Percentiles rank a stretch among this genome's conserved stretches.
Evolutionary conservation across 2,888 invertebrate genomes (phyloP).

Genomic region (Agrochola lychnidis): DNA sequence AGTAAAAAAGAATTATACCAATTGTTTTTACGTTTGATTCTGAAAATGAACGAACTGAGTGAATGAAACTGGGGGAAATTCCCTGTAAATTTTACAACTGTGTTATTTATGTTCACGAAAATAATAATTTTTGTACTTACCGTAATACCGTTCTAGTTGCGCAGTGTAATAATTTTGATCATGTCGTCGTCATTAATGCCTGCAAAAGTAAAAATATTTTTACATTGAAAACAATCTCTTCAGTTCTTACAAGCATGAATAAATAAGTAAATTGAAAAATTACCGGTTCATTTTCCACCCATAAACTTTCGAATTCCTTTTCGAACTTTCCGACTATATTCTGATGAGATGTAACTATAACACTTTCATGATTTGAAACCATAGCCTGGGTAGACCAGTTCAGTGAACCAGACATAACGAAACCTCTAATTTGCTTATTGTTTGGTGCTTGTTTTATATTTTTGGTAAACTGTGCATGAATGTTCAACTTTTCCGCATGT

Average conservation of each 20-base stretch:
- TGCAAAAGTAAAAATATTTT: conserved; percentile 62
- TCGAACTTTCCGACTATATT: conserved; percentile 90
- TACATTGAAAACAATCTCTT: background rate
- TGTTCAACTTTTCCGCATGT: conserved; percentile 85
- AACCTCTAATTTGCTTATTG: conserved; percentile 78
- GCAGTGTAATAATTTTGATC: conserved; percentile 24
- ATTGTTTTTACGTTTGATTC: background rate
- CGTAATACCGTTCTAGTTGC: background rate
- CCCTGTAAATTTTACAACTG: background rate
- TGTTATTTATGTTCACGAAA: background rate
- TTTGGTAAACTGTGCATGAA: conserved; percentile 79
- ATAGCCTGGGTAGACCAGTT: conserved; percentile 95
- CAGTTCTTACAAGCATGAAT: background rate
- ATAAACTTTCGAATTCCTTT: conserved; percentile 92
- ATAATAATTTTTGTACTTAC: conserved; percentile 8
- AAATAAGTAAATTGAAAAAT: conserved; percentile 16
- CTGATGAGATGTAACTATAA: conserved; percentile 91
- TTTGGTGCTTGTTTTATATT: conserved; percentile 71
- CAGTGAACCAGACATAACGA: conserved; percentile 93
- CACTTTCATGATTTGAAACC: conserved; percentile 93
- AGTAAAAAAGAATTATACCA: background rate
- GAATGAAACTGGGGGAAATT: background rate
- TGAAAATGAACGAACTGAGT: conserved; percentile 18
- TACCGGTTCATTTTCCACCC: conserved; percentile 89
- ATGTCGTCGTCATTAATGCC: conserved; percentile 69